Evolutionary conservation across 2,113 vertebrate species (phyloP).

Genomic region (Pyrgilauda ruficollis): DNA sequence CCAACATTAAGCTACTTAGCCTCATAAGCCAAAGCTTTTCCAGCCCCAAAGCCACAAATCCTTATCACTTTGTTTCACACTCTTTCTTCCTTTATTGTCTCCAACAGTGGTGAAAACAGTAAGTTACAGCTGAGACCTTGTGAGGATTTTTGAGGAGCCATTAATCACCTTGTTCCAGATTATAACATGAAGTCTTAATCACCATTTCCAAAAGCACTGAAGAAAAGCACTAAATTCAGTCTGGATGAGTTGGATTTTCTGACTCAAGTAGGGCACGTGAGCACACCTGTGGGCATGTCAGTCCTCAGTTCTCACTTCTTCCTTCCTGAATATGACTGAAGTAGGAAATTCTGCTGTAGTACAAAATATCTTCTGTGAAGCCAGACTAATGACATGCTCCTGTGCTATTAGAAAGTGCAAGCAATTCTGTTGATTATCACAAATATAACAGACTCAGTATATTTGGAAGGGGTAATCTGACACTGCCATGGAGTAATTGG

Average conservation of each 20-base stretch:
- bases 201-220: background rate
- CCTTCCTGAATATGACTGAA: background rate
- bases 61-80: conserved; percentile 4
- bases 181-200: background rate
- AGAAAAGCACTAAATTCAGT: background rate
- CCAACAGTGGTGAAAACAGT: background rate
- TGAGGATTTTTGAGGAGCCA: background rate
- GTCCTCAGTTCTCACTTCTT: background rate
- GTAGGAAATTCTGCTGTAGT: background rate
- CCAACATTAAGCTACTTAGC: conserved; percentile 40
- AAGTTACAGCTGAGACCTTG: background rate
- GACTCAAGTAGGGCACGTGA: background rate
- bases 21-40: background rate
- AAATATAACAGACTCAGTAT: background rate
- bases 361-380: background rate
- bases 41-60: conserved; percentile 11
- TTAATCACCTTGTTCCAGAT: background rate
- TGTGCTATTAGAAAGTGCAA: background rate
- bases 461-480: background rate
- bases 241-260: background rate
- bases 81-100: background rate
- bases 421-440: background rate
- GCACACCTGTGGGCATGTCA: background rate
- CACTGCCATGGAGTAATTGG: background rate
- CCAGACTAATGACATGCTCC: background rate